Evolutionary conservation across 2,113 vertebrate genomes (phyloP).

Genomic region (Macrotis lagotis): DNA sequence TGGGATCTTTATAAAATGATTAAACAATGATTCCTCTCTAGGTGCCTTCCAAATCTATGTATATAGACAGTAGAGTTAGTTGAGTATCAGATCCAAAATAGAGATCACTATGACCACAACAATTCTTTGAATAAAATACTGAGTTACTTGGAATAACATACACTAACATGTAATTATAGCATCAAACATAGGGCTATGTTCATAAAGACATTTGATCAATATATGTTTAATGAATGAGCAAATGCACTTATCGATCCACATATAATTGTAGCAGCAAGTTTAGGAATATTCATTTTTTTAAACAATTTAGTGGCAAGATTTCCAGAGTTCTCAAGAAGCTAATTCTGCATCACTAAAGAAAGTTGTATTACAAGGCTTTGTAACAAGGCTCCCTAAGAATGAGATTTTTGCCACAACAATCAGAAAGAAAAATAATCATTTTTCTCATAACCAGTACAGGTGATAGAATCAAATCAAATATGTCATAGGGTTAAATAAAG

Average conservation of each 20-base stretch:
- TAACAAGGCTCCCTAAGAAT: neutral
- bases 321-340: neutral
- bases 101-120: neutral
- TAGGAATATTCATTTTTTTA: neutral
- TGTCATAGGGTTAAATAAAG: neutral
- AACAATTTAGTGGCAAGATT: neutral
- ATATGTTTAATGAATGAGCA: neutral
- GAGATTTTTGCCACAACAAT: neutral
- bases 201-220: neutral
- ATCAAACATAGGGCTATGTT: neutral
- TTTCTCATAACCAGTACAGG: neutral
- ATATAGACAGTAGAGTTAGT: neutral
- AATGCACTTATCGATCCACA: fast-evolving
- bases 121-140: neutral
- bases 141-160: neutral
- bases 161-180: neutral
- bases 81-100: neutral
- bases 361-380: neutral
- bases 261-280: neutral
- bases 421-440: neutral
- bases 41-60: neutral
- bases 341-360: neutral
- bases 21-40: neutral
- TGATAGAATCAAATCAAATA: neutral
- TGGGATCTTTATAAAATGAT: neutral